Conservation (phyloP, 2,888 invertebrate genomes). For the Nowickia ferox region DNA sequence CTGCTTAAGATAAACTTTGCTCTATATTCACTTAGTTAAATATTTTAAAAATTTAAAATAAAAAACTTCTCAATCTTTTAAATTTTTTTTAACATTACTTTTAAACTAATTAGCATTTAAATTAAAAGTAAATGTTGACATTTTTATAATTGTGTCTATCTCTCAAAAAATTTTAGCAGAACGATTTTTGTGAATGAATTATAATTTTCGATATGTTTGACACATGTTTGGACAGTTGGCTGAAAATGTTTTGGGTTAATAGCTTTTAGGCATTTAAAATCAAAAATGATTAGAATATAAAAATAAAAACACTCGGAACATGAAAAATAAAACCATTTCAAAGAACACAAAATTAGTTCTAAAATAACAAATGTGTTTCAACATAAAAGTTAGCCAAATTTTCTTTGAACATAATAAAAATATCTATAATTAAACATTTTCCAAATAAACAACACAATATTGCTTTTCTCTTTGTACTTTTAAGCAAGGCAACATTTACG, state of each 20-base stretch:
- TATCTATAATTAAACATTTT: not conserved
- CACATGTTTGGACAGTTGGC: slow-evolving; percentile 41
- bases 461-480: not conserved
- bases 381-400: not conserved
- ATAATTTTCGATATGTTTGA: slow-evolving; percentile 33
- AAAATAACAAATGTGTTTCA: not conserved
- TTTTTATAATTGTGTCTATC: slow-evolving; percentile 7
- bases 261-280: not conserved
- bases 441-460: not conserved
- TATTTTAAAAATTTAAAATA: not conserved
- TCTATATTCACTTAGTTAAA: too few relatives aligned
- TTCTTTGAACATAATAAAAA: not conserved
- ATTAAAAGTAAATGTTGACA: slow-evolving; percentile 24
- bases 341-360: not conserved
- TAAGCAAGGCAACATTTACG: not conserved
- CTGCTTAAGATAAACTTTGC: too few relatives aligned
- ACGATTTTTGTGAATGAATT: slow-evolving; percentile 14
- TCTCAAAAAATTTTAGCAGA: not conserved
- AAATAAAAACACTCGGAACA: too few relatives aligned
- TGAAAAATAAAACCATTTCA: slow-evolving; percentile 30
- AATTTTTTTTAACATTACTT: not conserved
- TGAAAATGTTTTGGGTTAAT: slow-evolving; percentile 25
- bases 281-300: not conserved
- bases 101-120: slow-evolving; percentile 36
- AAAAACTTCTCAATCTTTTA: not conserved